phyloP scores from a whole-genome alignment of 2,888 invertebrate genomes.

The Eupithecia pulchellata region DNA sequence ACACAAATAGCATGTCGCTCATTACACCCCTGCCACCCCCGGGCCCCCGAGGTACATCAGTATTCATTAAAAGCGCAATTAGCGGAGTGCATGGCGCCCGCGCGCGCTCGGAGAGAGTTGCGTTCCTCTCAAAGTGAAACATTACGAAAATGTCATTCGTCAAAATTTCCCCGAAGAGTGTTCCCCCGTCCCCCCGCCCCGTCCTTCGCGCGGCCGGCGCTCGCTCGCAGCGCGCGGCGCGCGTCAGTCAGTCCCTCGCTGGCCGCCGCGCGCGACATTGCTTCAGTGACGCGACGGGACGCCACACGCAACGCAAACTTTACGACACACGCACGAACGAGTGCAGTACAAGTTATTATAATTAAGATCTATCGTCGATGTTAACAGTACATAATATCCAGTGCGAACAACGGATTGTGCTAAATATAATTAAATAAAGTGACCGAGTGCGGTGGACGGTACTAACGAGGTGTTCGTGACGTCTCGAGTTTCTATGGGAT shows the following conservation, averaged over 20 bases:
- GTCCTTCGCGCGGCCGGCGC: slow-evolving; percentile 16
- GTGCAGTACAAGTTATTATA: neutral
- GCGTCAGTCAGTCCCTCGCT: neutral
- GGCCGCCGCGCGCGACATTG: neutral
- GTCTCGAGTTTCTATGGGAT: neutral
- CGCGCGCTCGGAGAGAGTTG: slow-evolving; percentile 48
- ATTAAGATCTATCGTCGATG: slow-evolving; percentile 1
- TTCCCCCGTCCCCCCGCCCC: slow-evolving; percentile 21
- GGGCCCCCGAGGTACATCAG: slow-evolving; percentile 51
- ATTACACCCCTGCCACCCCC: slow-evolving; percentile 39
- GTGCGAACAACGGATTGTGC: slow-evolving; percentile 22
- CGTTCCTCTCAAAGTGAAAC: slow-evolving; percentile 63
- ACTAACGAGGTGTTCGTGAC: neutral
- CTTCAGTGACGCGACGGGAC: neutral
- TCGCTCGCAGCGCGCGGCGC: neutral
- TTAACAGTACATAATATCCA: neutral
- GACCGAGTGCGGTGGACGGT: neutral
- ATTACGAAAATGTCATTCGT: slow-evolving; percentile 76
- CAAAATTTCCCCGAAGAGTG: slow-evolving; percentile 75
- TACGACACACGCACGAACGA: slow-evolving; percentile 19
- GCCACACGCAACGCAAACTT: slow-evolving; percentile 19
- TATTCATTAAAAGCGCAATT: slow-evolving; percentile 76
- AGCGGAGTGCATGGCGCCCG: slow-evolving; percentile 68
- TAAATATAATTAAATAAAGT: neutral
- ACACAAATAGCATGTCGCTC: slow-evolving; percentile 57